Conservation (phyloP, 2,888 invertebrate species). For the Ditula angustiorana region DNA sequence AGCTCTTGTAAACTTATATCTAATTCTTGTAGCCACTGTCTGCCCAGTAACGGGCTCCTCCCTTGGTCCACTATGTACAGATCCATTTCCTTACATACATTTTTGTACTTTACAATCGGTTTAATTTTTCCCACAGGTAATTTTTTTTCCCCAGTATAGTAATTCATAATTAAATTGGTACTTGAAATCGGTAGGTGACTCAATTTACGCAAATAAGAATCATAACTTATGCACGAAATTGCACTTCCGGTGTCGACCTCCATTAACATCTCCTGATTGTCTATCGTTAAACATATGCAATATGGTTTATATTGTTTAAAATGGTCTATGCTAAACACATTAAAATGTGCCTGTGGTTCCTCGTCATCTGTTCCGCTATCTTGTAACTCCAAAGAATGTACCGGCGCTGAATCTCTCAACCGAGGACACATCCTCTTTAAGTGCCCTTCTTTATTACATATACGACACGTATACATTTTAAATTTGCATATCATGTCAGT, state of each 20-base stretch:
- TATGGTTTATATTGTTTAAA: conserved; percentile 5
- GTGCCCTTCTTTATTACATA: conserved; percentile 21
- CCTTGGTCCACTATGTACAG: neutral
- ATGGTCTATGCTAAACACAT: neutral
- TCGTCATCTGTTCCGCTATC: neutral
- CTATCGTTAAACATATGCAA: neutral
- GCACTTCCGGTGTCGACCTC: conserved; percentile 43
- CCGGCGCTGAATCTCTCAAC: neutral
- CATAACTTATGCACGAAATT: conserved; percentile 41
- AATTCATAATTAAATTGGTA: conserved; percentile 21
- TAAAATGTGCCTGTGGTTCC: neutral
- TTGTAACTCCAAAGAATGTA: neutral
- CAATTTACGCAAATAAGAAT: conserved; percentile 28
- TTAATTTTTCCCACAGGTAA: neutral
- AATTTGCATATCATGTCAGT: conserved; percentile 15
- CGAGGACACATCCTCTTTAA: conserved; percentile 27
- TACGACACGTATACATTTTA: conserved; percentile 31
- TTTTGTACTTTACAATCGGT: neutral
- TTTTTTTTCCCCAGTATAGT: conserved; percentile 37
- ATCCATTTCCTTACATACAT: neutral
- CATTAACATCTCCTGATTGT: conserved; percentile 18
- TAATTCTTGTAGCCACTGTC: neutral
- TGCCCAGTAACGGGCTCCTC: neutral
- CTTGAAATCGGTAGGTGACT: neutral
- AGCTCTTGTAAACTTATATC: neutral